Evolutionary conservation across 2,797 vertebrate species (phyloP).

Genomic region (Arrhamphus sclerolepis): DNA sequence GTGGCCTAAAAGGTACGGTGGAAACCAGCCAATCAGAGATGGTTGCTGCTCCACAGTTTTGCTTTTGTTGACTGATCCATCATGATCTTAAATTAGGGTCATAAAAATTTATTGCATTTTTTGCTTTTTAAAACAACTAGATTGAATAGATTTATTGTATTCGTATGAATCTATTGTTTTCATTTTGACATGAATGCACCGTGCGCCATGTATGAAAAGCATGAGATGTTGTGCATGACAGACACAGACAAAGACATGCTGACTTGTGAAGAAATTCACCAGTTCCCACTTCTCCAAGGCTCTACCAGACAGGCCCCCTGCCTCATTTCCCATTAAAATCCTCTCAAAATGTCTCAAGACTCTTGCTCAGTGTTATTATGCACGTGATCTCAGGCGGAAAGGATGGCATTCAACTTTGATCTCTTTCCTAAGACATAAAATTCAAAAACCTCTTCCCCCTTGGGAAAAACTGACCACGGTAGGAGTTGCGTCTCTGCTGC

Average conservation of each 20-base stretch:
- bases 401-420: slow-evolving; percentile 42
- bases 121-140: no score
- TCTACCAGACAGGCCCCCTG: slow-evolving; percentile 3
- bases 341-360: slow-evolving; percentile 26
- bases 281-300: neutral
- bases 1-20: slow-evolving; percentile 88
- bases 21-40: slow-evolving; percentile 80
- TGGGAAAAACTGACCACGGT: slow-evolving; percentile 84
- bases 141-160: neutral
- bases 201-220: slow-evolving; percentile 56
- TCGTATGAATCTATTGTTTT: no score
- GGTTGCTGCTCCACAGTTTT: slow-evolving; percentile 29
- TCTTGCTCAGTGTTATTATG: slow-evolving; percentile 35
- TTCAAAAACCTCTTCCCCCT: slow-evolving; percentile 10
- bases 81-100: neutral
- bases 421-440: slow-evolving; percentile 27
- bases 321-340: slow-evolving; percentile 26
- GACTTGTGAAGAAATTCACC: slow-evolving; percentile 22
- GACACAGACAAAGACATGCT: slow-evolving; percentile 33
- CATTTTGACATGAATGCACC: slow-evolving; percentile 25
- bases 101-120: neutral
- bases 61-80: slow-evolving; percentile 18
- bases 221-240: slow-evolving; percentile 69
- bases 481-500: slow-evolving; percentile 94
- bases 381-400: slow-evolving; percentile 25